A percentile compares a stretch with the other conserved stretches of the same genome.
Evolutionary conservation across 1,140 invertebrate species (phyloP).

Genomic region (Zaprionus tsacasi): DNA sequence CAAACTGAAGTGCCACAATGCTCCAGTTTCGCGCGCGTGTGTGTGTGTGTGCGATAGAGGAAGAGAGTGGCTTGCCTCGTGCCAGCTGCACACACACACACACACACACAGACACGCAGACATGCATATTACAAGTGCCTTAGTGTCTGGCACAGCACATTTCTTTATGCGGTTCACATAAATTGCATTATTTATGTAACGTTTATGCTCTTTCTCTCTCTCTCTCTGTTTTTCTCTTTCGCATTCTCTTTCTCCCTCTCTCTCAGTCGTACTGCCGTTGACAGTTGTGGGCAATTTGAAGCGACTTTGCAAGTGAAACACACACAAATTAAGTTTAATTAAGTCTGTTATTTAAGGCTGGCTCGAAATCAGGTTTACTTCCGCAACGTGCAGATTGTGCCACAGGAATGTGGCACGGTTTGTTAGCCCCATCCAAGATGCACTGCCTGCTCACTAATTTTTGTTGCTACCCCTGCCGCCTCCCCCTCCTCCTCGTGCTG

Average conservation of each 20-base stretch:
- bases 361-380: constrained; percentile 52
- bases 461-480: constrained; percentile 22
- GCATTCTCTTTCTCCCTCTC: background rate
- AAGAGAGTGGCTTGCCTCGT: background rate
- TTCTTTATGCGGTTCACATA: constrained; percentile 76
- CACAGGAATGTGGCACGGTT: constrained; percentile 24
- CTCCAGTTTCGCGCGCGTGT: constrained; percentile 2
- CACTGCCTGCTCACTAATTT: constrained; percentile 55
- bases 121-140: constrained; percentile 78
- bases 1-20: constrained; percentile 26
- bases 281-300: constrained; percentile 57
- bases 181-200: constrained; percentile 80
- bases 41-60: background rate
- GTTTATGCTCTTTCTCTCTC: constrained; percentile 57
- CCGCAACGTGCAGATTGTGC: constrained; percentile 36
- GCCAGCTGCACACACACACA: background rate
- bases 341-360: constrained; percentile 59
- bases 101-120: constrained; percentile 20
- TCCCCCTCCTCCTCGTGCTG: background rate
- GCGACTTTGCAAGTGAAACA: constrained; percentile 20
- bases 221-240: background rate
- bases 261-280: constrained; percentile 27
- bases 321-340: constrained; percentile 76
- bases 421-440: constrained; percentile 21
- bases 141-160: constrained; percentile 73